These are phyloP conservation scores for Corella eumyota DNA, from an alignment of 23 tunicate species.

Conservation along the genomic window DNA sequence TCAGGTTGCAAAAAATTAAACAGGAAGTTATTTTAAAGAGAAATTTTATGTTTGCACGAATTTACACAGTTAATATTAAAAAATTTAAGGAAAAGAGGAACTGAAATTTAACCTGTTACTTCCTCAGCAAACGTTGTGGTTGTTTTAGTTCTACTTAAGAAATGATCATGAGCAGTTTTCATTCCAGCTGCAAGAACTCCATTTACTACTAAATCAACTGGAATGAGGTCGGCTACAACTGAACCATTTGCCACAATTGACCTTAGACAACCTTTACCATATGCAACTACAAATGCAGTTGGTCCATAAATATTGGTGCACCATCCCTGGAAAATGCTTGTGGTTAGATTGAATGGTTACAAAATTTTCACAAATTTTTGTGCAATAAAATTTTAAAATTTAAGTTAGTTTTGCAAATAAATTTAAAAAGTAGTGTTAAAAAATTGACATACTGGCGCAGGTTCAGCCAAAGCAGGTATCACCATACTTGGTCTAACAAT, in stretches of 20 bases:
- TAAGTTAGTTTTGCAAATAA: too few relatives aligned
- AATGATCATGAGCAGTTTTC: conserved; percentile 16
- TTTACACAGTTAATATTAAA: too few relatives aligned
- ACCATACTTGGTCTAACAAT: conserved; percentile 84
- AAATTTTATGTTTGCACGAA: too few relatives aligned
- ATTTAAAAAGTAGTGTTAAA: too few relatives aligned
- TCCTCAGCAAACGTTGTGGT: not conserved
- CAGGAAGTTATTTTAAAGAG: too few relatives aligned
- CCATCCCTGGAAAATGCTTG: conserved; percentile 25
- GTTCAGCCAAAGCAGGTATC: conserved; percentile 60
- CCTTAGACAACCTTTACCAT: conserved; percentile 16
- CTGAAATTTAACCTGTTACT: conserved; percentile 3
- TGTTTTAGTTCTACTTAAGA: not conserved
- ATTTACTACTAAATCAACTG: conserved; percentile 26
- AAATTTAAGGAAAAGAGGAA: too few relatives aligned
- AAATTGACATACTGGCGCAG: conserved; percentile 80
- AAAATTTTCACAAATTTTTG: too few relatives aligned
- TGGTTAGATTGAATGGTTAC: too few relatives aligned
- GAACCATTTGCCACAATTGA: conserved; percentile 12
- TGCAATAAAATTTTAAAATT: not conserved
- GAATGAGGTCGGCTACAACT: conserved; percentile 18
- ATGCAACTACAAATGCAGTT: conserved; percentile 27
- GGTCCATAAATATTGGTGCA: conserved; percentile 31
- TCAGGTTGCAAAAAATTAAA: too few relatives aligned
- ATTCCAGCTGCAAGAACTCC: conserved; percentile 23